A percentile compares a stretch with the other conserved stretches of the same genome.
phyloP scores from a whole-genome alignment of 2,888 invertebrate genomes.

The Dryomyza anilis region DNA sequence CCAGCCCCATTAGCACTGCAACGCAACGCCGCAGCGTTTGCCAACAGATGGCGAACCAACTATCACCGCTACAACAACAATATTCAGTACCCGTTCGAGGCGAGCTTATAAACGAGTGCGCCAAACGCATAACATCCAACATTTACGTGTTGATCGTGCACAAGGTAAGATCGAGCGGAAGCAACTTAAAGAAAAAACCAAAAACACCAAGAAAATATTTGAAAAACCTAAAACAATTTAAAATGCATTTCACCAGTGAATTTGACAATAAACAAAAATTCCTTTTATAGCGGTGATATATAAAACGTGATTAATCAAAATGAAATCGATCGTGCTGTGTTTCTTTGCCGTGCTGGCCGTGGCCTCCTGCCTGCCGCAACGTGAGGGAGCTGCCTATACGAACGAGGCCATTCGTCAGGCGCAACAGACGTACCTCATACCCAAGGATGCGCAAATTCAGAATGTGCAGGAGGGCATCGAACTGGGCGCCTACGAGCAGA shows the following conservation, averaged over 20 bases:
- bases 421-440: slow-evolving; percentile 82
- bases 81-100: slow-evolving; percentile 26
- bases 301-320: slow-evolving; percentile 13
- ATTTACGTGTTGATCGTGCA: slow-evolving; percentile 45
- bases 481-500: slow-evolving; percentile 83
- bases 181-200: too few relatives aligned
- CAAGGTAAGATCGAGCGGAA: slow-evolving; percentile 50
- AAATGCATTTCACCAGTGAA: slow-evolving; percentile 21
- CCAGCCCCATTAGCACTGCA: not conserved
- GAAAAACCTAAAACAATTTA: slow-evolving; percentile 17
- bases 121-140: slow-evolving; percentile 44
- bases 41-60: not conserved
- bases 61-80: not conserved
- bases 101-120: slow-evolving; percentile 51
- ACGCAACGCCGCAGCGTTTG: not conserved
- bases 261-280: too few relatives aligned
- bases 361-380: slow-evolving; percentile 60
- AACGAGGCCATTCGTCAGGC: slow-evolving; percentile 88
- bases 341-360: slow-evolving; percentile 43
- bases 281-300: not conserved
- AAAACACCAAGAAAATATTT: too few relatives aligned
- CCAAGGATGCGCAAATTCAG: slow-evolving; percentile 85
- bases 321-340: slow-evolving; percentile 37
- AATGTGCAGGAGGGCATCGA: slow-evolving; percentile 87
- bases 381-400: slow-evolving; percentile 82